These are phyloP conservation scores for Hydriomena furcata DNA, from an alignment of 2,888 invertebrate genomes.

Conservation along the genomic window DNA sequence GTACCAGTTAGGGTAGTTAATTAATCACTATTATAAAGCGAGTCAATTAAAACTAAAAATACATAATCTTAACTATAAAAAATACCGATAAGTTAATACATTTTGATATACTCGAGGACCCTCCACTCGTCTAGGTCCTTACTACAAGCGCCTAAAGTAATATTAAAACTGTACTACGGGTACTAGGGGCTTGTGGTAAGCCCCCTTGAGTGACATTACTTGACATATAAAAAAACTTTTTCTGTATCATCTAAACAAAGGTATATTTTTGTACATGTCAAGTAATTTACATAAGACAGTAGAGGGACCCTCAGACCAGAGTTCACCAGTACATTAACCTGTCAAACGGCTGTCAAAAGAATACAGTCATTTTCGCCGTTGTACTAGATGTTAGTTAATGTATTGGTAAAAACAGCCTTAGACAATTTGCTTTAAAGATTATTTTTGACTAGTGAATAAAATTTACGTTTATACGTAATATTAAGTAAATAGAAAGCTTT, in stretches of 20 bases:
- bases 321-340: conserved; percentile 2
- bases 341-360: too few relatives aligned
- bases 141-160: too few relatives aligned
- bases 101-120: conserved; percentile 52
- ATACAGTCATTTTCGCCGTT: too few relatives aligned
- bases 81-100: conserved; percentile 54
- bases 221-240: background rate
- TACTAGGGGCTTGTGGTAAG: too few relatives aligned
- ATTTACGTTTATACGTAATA: conserved; percentile 57
- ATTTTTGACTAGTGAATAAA: conserved; percentile 79
- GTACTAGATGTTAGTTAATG: too few relatives aligned
- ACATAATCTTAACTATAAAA: conserved; percentile 53
- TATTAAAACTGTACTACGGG: too few relatives aligned
- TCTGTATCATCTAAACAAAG: background rate
- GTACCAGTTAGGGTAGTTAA: conserved; percentile 30
- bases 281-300: background rate
- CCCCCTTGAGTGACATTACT: background rate
- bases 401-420: conserved; percentile 8
- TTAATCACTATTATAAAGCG: conserved; percentile 45
- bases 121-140: too few relatives aligned
- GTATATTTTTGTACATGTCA: background rate
- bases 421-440: conserved; percentile 60
- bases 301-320: background rate
- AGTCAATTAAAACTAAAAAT: conserved; percentile 47
- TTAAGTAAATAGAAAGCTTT: conserved; percentile 68